phyloP scores from a whole-genome alignment of 2,888 invertebrate species.

The Tipula lateralis region DNA sequence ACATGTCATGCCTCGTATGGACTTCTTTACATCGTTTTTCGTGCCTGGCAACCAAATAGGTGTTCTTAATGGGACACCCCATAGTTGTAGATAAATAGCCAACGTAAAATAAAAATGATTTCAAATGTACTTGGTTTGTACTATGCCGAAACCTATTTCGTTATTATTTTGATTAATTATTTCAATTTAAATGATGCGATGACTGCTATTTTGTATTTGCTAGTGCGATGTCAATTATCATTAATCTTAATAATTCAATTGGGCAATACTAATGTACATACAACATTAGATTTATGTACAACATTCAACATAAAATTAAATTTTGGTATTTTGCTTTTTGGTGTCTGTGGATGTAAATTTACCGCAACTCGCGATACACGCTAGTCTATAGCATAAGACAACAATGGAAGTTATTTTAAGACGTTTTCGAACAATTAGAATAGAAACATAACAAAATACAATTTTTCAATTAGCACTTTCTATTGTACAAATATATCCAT shows the following conservation, averaged over 20 bases:
- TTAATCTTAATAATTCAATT: background rate
- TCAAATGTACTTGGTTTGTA: background rate
- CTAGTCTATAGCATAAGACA: background rate
- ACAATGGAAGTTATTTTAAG: conserved; percentile 7
- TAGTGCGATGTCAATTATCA: background rate
- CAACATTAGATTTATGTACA: background rate
- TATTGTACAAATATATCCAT: background rate
- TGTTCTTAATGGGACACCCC: no score
- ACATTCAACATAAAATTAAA: background rate
- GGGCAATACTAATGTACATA: background rate
- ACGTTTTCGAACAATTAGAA: background rate
- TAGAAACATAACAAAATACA: background rate
- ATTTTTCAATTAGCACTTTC: background rate
- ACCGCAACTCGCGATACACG: background rate
- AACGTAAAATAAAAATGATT: background rate
- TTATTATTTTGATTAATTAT: background rate
- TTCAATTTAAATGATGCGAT: background rate
- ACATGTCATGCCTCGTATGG: no score
- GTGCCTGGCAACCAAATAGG: no score
- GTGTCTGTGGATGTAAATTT: background rate
- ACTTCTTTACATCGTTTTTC: no score
- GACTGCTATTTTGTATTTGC: background rate
- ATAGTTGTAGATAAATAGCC: background rate
- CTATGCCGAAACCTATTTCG: background rate
- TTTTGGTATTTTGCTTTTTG: background rate